Conservation (phyloP, 2,113 vertebrate species). For the Dryoscopus gambensis region DNA sequence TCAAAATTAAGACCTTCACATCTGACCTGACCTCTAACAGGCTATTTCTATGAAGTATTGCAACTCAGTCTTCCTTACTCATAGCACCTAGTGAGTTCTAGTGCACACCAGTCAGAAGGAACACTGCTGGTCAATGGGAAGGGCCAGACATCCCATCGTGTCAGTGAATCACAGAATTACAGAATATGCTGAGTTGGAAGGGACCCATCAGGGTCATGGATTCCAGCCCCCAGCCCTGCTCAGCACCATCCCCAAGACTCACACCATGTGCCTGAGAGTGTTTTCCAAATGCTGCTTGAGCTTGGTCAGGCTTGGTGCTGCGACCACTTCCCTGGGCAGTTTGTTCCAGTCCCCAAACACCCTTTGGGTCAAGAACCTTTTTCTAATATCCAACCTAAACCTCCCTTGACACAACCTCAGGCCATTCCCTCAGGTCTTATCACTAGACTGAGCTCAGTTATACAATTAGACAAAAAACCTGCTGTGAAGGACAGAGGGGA, state of each 20-base stretch:
- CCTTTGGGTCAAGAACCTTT: neutral
- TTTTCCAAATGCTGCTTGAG: neutral
- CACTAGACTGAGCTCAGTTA: neutral
- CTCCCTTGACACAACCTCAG: neutral
- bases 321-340: too few relatives aligned
- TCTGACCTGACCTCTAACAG: neutral
- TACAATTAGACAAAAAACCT: neutral
- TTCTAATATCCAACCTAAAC: too few relatives aligned
- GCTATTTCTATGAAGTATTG: neutral
- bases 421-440: neutral
- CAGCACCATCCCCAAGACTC: neutral
- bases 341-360: accelerated
- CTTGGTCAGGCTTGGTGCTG: neutral
- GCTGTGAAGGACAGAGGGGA: neutral
- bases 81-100: neutral
- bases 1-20: neutral
- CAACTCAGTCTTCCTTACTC: neutral
- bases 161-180: neutral
- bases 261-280: neutral
- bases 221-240: neutral
- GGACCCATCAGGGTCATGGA: neutral
- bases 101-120: neutral
- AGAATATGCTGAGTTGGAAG: neutral
- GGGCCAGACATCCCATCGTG: accelerated
- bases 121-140: neutral